phyloP scores from a whole-genome alignment of 2,113 vertebrate species.

The Apteryx mantelli region DNA sequence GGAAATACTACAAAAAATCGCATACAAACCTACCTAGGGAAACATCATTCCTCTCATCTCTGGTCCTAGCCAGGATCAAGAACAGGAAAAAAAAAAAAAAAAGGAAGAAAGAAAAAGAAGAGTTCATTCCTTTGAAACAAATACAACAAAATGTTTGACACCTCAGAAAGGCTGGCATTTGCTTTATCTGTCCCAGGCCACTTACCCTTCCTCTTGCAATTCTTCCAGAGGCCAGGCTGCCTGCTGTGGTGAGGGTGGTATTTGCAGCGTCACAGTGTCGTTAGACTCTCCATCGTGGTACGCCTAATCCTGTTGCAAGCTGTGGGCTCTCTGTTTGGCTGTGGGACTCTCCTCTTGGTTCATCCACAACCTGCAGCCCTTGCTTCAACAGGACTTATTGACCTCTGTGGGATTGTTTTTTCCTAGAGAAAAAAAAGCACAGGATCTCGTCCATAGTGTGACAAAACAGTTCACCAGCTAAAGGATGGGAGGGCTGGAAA shows the following conservation, averaged over 20 bases:
- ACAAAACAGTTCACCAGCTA: not conserved
- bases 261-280: not conserved
- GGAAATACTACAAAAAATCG: not conserved
- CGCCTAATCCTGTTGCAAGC: not conserved
- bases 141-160: not conserved
- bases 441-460: not conserved
- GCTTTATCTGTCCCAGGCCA: not conserved
- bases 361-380: not conserved
- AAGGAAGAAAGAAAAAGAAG: fast-evolving
- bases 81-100: too few relatives aligned
- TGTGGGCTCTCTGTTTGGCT: not conserved
- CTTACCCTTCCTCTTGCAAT: not conserved
- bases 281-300: not conserved
- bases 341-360: not conserved
- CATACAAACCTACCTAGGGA: not conserved
- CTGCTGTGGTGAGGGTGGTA: not conserved
- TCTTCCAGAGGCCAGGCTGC: not conserved
- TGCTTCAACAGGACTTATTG: not conserved
- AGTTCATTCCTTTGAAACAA: not conserved
- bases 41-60: not conserved
- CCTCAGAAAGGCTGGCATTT: not conserved
- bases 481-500: not conserved
- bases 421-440: not conserved
- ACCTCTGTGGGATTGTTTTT: not conserved
- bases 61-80: not conserved